Percentiles rank a stretch among this genome's conserved stretches.
Conservation (phyloP, 2,888 invertebrate genomes). For the Drepanosiphum platanoidis region DNA sequence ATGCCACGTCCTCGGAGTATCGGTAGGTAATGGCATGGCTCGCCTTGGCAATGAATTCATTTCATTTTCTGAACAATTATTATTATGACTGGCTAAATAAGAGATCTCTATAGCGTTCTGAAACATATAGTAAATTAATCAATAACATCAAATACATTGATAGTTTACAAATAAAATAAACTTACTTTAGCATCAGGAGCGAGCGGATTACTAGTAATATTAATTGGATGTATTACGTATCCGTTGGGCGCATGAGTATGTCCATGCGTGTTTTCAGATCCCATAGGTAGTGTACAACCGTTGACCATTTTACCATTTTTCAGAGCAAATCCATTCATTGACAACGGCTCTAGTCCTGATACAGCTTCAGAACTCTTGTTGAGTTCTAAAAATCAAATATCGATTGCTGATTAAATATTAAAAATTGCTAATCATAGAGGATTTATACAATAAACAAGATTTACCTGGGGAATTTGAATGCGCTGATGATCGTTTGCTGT, state of each 20-base stretch:
- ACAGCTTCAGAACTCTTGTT: conserved; percentile 67
- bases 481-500: conserved; percentile 36
- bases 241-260: conserved; percentile 67
- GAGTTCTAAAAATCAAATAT: conserved; percentile 65
- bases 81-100: conserved; percentile 76
- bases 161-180: no score
- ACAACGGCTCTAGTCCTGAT: conserved; percentile 66
- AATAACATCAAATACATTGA: conserved; percentile 42
- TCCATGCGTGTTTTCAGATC: conserved; percentile 70
- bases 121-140: conserved; percentile 66
- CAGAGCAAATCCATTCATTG: conserved; percentile 66
- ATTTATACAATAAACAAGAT: not conserved
- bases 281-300: conserved; percentile 68
- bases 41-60: conserved; percentile 51
- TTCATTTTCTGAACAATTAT: conserved; percentile 66
- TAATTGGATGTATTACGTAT: conserved; percentile 69
- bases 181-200: conserved; percentile 79
- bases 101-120: conserved; percentile 76
- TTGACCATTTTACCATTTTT: conserved; percentile 69
- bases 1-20: conserved; percentile 44
- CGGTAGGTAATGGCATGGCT: conserved; percentile 41
- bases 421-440: not conserved
- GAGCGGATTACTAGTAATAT: conserved; percentile 81
- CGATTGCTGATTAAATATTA: not conserved
- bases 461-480: conserved; percentile 41